These are phyloP conservation scores for Melinopterus prodromus DNA, from an alignment of 2,888 invertebrate genomes.

Conservation along the genomic window DNA sequence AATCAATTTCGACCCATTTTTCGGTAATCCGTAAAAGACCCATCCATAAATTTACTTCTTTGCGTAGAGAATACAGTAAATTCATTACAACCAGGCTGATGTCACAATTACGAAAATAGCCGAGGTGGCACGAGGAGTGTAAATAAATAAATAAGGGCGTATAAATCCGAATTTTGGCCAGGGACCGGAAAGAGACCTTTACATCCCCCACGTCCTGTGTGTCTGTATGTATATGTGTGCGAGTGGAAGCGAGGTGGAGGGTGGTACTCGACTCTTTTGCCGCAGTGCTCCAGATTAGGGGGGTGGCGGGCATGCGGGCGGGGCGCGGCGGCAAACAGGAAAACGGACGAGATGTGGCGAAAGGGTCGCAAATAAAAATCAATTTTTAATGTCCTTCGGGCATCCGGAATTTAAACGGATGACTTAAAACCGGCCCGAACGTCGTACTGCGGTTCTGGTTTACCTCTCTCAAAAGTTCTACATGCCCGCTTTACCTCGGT, in stretches of 20 bases:
- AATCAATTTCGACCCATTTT: no score
- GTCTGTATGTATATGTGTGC: background rate
- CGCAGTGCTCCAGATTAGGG: background rate
- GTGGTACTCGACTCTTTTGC: background rate
- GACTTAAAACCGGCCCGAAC: background rate
- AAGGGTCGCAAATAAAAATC: conserved; percentile 26
- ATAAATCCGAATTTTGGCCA: background rate
- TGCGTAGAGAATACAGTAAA: background rate
- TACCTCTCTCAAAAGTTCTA: background rate
- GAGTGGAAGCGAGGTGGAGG: background rate
- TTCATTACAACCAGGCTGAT: background rate
- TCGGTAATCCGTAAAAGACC: no score
- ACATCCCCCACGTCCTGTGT: background rate
- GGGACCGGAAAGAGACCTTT: background rate
- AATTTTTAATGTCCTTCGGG: conserved; percentile 31
- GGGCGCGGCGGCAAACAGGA: background rate
- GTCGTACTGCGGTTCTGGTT: background rate
- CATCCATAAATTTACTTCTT: background rate
- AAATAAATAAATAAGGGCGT: background rate
- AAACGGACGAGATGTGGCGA: conserved; percentile 11
- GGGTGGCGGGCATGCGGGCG: conserved; percentile 10
- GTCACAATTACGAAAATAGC: background rate
- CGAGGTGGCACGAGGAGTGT: background rate
- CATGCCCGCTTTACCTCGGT: background rate
- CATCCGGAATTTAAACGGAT: conserved; percentile 31